A percentile compares a stretch with the other conserved stretches of the same genome.
phyloP scores from a whole-genome alignment of 2,888 invertebrate species.

The Neoscelio sp. region DNA sequence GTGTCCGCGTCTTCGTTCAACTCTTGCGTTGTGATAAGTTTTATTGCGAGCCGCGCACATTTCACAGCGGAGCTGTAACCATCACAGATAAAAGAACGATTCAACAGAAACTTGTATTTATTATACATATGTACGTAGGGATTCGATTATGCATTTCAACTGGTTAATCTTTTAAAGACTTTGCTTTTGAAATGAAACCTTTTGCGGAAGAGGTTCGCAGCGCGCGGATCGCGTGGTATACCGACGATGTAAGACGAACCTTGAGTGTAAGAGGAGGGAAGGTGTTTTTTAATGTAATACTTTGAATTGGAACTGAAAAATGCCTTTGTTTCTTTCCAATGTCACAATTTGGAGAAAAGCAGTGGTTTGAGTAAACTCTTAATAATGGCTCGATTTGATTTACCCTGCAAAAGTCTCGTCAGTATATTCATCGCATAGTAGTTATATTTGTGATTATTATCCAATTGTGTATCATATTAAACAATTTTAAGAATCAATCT shows the following conservation, averaged over 20 bases:
- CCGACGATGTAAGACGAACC: conserved; percentile 21
- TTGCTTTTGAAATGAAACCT: conserved; percentile 1
- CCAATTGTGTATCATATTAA: conserved; percentile 76
- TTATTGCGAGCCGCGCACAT: conserved; percentile 32
- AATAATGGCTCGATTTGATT: conserved; percentile 76
- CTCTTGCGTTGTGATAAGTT: conserved; percentile 61
- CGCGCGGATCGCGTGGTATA: neutral
- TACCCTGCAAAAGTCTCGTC: too few species aligned
- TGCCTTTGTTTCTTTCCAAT: too few species aligned
- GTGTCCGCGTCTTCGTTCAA: conserved; percentile 43
- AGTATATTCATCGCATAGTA: conserved; percentile 80
- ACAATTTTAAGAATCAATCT: conserved; percentile 72
- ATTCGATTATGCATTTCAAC: conserved; percentile 35
- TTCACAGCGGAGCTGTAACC: conserved; percentile 18
- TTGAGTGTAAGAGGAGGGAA: conserved; percentile 37
- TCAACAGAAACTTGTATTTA: conserved; percentile 17
- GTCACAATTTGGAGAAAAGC: conserved; percentile 5
- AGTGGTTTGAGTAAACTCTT: conserved; percentile 61
- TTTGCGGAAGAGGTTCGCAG: too few species aligned
- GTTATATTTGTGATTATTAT: conserved; percentile 80
- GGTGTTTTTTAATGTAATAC: conserved; percentile 4
- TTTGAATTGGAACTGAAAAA: too few species aligned
- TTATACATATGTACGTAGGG: conserved; percentile 31
- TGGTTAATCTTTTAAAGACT: conserved; percentile 28
- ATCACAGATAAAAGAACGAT: conserved; percentile 15